Conservation (phyloP, 2,888 invertebrate species). For the Hirtodrosophila duncani region DNA sequence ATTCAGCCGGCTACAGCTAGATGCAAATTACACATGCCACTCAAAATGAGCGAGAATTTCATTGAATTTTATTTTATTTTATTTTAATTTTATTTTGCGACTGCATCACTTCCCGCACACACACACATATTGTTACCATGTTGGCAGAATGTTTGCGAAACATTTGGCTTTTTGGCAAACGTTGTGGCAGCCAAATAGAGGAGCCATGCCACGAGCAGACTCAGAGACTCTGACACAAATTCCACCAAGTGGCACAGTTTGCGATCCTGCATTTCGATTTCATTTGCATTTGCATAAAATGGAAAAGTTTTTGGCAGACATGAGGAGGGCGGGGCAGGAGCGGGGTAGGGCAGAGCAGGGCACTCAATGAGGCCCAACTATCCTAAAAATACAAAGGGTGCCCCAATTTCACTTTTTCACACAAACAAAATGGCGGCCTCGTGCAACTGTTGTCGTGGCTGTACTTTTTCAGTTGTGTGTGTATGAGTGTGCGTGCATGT, state of each 20-base stretch:
- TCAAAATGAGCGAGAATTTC: too few species aligned
- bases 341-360: too few species aligned
- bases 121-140: slow-evolving; percentile 21
- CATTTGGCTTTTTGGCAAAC: slow-evolving; percentile 36
- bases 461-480: slow-evolving; percentile 53
- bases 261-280: slow-evolving; percentile 55
- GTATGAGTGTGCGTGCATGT: slow-evolving; percentile 23
- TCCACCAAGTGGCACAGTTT: slow-evolving; percentile 29
- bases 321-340: background rate
- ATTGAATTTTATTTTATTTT: too few species aligned
- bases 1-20: slow-evolving; percentile 16
- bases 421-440: slow-evolving; percentile 70
- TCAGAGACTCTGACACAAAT: slow-evolving; percentile 36
- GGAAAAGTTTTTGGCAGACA: slow-evolving; percentile 23
- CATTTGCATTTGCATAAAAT: slow-evolving; percentile 49
- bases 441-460: slow-evolving; percentile 69
- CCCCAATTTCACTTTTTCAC: slow-evolving; percentile 60
- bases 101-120: too few species aligned
- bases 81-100: too few species aligned
- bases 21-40: slow-evolving; percentile 47
- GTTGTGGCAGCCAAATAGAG: slow-evolving; percentile 26
- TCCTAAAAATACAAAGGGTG: slow-evolving; percentile 52
- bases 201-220: slow-evolving; percentile 64
- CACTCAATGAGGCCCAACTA: background rate
- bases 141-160: slow-evolving; percentile 55